These are phyloP conservation scores for Nasonia vitripennis DNA, from an alignment of 1,140 invertebrate species.

Conservation along the genomic window DNA sequence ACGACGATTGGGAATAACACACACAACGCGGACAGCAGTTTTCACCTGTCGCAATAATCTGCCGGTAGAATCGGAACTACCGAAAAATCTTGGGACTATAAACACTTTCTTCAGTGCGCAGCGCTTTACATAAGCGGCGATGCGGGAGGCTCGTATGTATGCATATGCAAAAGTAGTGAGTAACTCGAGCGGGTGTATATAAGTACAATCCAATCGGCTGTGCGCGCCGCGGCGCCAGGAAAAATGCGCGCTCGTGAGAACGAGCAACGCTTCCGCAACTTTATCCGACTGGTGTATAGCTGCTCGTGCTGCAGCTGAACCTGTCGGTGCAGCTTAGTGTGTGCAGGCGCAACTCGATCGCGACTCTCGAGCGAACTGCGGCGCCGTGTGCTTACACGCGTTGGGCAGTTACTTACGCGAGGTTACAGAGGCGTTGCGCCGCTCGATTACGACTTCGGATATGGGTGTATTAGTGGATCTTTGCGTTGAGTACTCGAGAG, in stretches of 20 bases:
- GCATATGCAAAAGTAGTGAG: not conserved
- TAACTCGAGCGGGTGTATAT: constrained; percentile 5
- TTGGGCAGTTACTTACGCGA: not conserved
- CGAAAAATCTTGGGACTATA: not conserved
- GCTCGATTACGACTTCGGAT: too few species aligned
- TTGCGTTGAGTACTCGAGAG: too few species aligned
- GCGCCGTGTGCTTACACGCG: not conserved
- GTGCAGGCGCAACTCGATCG: not conserved
- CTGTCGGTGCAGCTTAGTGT: not conserved
- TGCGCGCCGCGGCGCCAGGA: not conserved
- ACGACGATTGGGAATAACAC: constrained; percentile 28
- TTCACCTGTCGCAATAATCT: constrained; percentile 39
- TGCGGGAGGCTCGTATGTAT: not conserved
- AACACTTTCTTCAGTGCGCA: not conserved
- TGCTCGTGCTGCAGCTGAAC: not conserved
- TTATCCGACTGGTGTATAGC: not conserved
- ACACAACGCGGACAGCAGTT: not conserved
- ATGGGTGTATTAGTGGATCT: too few species aligned
- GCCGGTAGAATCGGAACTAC: not conserved
- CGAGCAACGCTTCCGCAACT: constrained; percentile 23
- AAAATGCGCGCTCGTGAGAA: constrained; percentile 2
- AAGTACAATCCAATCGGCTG: not conserved
- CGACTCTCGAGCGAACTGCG: not conserved
- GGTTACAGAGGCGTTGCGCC: too few species aligned
- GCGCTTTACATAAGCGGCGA: not conserved